These are phyloP conservation scores for Trogon surrucura DNA, from an alignment of 2,113 vertebrate genomes.

Conservation along the genomic window DNA sequence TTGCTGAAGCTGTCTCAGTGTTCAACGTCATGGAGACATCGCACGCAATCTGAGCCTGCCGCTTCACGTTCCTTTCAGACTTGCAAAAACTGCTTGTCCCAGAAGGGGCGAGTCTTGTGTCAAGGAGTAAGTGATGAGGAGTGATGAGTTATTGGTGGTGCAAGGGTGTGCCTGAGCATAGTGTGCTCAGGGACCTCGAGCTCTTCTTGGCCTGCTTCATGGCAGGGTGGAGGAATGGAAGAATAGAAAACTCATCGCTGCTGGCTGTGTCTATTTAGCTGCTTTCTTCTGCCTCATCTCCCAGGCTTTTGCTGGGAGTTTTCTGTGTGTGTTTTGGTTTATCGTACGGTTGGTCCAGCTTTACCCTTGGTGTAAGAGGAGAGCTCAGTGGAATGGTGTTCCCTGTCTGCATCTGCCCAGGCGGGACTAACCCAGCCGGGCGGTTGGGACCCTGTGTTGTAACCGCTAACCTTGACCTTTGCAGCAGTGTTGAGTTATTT, in stretches of 20 bases:
- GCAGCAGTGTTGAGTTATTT: background rate
- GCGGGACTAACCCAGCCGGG: background rate
- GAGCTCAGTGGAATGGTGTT: background rate
- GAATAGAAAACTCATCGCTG: background rate
- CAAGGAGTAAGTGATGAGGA: background rate
- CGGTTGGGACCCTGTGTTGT: fast-evolving
- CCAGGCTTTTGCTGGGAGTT: background rate
- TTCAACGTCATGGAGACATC: background rate
- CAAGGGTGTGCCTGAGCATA: background rate
- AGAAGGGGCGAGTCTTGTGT: background rate
- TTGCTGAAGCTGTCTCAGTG: background rate
- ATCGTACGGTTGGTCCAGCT: background rate
- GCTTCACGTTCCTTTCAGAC: fast-evolving
- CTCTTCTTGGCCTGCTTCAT: background rate
- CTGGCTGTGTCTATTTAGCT: background rate
- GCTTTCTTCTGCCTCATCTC: background rate
- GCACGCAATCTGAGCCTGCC: fast-evolving
- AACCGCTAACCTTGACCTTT: background rate
- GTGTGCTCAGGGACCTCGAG: background rate
- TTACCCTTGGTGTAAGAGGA: background rate
- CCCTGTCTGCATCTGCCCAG: background rate
- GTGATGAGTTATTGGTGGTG: background rate
- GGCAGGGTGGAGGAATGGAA: background rate
- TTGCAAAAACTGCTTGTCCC: background rate
- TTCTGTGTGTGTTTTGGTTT: background rate